A percentile compares a stretch with the other conserved stretches of the same genome.
phyloP scores from a whole-genome alignment of 2,888 invertebrate genomes.

The Melieria crassipennis region DNA sequence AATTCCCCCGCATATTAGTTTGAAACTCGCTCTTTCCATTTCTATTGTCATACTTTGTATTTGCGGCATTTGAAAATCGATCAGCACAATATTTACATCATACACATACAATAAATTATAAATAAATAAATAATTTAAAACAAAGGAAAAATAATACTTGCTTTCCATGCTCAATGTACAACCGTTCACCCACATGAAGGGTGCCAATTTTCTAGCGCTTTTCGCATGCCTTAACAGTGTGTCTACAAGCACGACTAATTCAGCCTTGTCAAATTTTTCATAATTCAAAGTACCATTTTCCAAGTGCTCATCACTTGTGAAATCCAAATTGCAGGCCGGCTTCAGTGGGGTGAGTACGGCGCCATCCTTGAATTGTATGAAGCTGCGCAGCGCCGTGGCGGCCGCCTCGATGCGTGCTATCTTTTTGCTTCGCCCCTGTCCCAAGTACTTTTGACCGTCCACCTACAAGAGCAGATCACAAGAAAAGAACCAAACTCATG shows the following conservation, averaged over 20 bases:
- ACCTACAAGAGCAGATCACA: slow-evolving; percentile 54
- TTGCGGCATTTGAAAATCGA: too few relatives aligned
- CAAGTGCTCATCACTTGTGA: slow-evolving; percentile 68
- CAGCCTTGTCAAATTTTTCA: slow-evolving; percentile 46
- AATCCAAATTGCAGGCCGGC: slow-evolving; percentile 66
- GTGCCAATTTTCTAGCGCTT: slow-evolving; percentile 42
- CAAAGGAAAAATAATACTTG: slow-evolving; percentile 61
- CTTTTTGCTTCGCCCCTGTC: slow-evolving; percentile 70
- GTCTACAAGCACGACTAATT: slow-evolving; percentile 57
- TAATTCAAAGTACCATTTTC: slow-evolving; percentile 63
- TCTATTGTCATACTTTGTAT: too few relatives aligned
- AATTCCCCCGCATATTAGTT: too few relatives aligned
- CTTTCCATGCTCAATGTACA: slow-evolving; percentile 63
- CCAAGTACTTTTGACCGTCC: slow-evolving; percentile 70
- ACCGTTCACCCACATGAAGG: slow-evolving; percentile 39
- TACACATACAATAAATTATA: slow-evolving; percentile 37
- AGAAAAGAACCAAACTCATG: too few relatives aligned
- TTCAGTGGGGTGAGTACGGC: slow-evolving; percentile 61
- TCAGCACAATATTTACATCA: background rate
- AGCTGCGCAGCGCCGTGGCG: slow-evolving; percentile 69
- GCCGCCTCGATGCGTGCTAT: slow-evolving; percentile 70
- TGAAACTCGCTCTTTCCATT: too few relatives aligned
- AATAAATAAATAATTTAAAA: slow-evolving; percentile 46
- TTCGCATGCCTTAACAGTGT: slow-evolving; percentile 58
- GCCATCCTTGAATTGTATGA: slow-evolving; percentile 70